These are phyloP conservation scores for Syrista parreyssii DNA, from an alignment of 2,888 invertebrate genomes.

Conservation along the genomic window DNA sequence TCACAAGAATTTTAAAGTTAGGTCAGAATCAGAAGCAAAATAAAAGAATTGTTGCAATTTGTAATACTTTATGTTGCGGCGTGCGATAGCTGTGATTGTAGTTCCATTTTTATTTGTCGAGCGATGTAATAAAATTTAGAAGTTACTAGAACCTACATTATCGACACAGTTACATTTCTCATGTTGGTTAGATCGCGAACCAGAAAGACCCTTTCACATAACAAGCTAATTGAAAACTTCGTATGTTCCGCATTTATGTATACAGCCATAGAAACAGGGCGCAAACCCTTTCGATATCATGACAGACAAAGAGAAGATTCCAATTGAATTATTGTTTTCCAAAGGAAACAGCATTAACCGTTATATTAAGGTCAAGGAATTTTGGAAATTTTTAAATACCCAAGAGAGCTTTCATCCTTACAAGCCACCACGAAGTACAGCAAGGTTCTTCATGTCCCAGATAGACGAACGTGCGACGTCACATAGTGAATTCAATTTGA, in stretches of 20 bases:
- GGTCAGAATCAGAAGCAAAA: no score
- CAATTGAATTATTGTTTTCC: constrained; percentile 27
- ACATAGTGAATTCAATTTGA: not conserved
- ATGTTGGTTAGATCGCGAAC: not conserved
- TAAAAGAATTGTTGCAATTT: no score
- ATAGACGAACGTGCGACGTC: not conserved
- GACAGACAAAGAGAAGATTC: constrained; percentile 6
- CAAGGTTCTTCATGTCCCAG: not conserved
- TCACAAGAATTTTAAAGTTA: not conserved
- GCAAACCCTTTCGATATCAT: constrained; percentile 5
- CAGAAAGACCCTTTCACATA: not conserved
- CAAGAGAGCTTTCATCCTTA: constrained; percentile 20
- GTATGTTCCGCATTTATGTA: not conserved
- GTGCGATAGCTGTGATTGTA: not conserved
- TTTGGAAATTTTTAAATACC: constrained; percentile 30
- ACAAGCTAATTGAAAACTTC: not conserved
- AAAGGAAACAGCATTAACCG: constrained; percentile 22
- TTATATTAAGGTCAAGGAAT: constrained; percentile 27
- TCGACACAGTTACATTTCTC: not conserved
- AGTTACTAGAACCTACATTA: not conserved
- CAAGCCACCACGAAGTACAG: constrained; percentile 9
- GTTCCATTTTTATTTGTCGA: not conserved
- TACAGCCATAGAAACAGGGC: not conserved
- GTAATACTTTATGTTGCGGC: not conserved
- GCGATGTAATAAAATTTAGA: not conserved